A percentile compares a stretch with the other conserved stretches of the same genome.
phyloP scores from a whole-genome alignment of 2,797 vertebrate genomes.

The Coilia nasus region DNA sequence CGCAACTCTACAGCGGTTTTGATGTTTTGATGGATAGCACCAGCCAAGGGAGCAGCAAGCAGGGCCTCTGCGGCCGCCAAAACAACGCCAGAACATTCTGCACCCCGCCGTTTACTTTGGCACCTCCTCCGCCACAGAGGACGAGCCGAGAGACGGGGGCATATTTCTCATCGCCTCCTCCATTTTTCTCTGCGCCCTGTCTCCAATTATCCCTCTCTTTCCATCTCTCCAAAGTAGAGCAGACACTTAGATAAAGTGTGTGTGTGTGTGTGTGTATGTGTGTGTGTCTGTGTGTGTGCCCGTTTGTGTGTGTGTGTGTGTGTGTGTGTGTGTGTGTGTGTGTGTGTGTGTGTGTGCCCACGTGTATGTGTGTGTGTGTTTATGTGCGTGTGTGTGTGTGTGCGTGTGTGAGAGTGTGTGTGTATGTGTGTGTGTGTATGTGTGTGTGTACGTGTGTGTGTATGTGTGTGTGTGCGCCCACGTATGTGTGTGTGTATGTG shows the following conservation, averaged over 20 bases:
- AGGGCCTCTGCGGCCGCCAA: neutral
- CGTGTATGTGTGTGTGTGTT: no score
- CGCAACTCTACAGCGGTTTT: neutral
- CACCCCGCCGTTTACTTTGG: neutral
- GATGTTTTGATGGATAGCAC: neutral
- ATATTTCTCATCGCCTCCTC: neutral
- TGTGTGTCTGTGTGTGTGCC: no score
- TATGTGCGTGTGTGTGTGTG: no score
- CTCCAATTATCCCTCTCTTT: neutral
- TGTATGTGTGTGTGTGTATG: no score
- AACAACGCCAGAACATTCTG: constrained; percentile 12
- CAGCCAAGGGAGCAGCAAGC: neutral
- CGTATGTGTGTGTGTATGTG: no score
- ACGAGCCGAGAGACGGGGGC: neutral
- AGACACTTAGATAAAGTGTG: neutral
- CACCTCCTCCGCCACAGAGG: neutral
- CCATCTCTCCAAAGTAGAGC: neutral
- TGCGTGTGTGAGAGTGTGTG: no score
- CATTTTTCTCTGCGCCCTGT: neutral
- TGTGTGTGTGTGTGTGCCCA: no score
- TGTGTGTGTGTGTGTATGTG: no score
- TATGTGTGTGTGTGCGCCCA: no score
- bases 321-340: no score
- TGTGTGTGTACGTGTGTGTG: no score
- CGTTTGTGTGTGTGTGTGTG: no score